Evolutionary conservation across 2,888 invertebrate genomes (phyloP), one percentile per base, ranked within the genome.

Genomic region (Brenthis daphne): DNA sequence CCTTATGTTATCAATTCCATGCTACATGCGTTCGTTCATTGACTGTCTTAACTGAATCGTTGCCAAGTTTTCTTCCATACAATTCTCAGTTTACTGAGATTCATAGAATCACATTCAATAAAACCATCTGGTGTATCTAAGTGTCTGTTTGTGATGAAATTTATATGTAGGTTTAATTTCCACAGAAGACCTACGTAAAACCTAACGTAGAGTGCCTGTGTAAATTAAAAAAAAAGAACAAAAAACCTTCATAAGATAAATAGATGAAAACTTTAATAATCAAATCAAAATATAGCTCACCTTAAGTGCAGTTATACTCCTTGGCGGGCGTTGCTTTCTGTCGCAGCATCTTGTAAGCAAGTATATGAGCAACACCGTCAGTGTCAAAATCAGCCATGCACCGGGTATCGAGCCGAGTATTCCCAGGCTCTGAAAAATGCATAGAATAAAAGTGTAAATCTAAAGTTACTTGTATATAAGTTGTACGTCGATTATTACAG

Each of bases 331-430:
- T 76, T 98, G 97, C 88, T 97, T 97, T 81, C 98, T 95, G 94
- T 98, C 98, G 94, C 98, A 98, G 93, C 99, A 99, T 92, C 98
- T 95, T 81, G 98, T 98, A 89, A 98, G 95, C 85, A 99, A 95
- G 93, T 98, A 99, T 80, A 98, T 96, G 77, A 98, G 95, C 78
- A 99, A 94, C 65, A 98, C 95, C 76, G 98, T 94, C 79, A 99
- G 94, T 43, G 98, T 98, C 72, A 99, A 93, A 80, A 98, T 97
- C 81, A 99, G 94, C 95, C 98, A 96, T 54, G 97, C 96, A 69
- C 98, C 98, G n/a, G 99, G 99, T 76, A 98, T 95, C 54, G 98
- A 98, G 69, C 97, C 98, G 81, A 98, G 94, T 84, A 99, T 98
- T 61, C 98, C 98, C 86, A 99, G 94, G 80, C 98, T 97, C 98